Conservation (phyloP, 2,888 invertebrate species). For the Meandrusa payeni region DNA sequence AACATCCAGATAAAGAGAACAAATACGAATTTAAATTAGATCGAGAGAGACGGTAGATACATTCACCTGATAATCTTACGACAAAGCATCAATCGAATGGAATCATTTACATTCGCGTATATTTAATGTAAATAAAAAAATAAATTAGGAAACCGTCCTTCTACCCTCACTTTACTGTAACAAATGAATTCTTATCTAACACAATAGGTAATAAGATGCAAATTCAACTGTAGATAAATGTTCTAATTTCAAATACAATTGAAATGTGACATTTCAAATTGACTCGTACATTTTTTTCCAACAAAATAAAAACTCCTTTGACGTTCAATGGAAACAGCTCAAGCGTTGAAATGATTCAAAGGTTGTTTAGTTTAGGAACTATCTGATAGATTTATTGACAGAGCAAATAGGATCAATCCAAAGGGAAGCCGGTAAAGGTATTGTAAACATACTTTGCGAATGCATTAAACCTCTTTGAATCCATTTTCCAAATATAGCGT, state of each 20-base stretch:
- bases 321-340: neutral
- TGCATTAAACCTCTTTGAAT: conserved; percentile 16
- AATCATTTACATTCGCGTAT: conserved; percentile 57
- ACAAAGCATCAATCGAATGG: conserved; percentile 51
- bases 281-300: conserved; percentile 13
- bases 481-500: neutral
- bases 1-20: conserved; percentile 31
- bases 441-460: conserved; percentile 19
- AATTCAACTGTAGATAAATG: conserved; percentile 26
- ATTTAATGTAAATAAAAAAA: conserved; percentile 59
- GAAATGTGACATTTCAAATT: conserved; percentile 13
- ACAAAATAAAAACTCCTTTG: conserved; percentile 16
- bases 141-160: conserved; percentile 32
- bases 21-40: conserved; percentile 26
- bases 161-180: conserved; percentile 29
- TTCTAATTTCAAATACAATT: conserved; percentile 20
- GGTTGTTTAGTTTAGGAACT: conserved; percentile 23
- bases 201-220: conserved; percentile 30
- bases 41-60: conserved; percentile 34
- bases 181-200: conserved; percentile 32
- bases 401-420: conserved; percentile 24
- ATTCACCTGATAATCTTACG: conserved; percentile 47
- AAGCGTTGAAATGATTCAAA: conserved; percentile 11
- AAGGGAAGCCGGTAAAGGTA: conserved; percentile 19
- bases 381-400: conserved; percentile 27